Conservation (phyloP, 2,888 invertebrate species). For the Pollenia griseotomentosa region DNA sequence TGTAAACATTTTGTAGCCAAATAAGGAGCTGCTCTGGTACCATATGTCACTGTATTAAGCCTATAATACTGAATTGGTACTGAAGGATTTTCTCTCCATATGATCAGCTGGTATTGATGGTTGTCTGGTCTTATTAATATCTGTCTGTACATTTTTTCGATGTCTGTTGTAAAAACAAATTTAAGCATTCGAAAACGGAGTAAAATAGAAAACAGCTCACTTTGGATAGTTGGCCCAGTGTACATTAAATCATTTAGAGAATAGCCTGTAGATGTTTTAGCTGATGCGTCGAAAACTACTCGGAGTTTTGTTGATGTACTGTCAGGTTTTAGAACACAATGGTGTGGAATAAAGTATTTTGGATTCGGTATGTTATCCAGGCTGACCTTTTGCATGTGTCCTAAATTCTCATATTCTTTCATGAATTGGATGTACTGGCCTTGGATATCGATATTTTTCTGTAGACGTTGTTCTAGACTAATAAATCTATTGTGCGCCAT, state of each 20-base stretch:
- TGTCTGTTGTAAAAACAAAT: no score
- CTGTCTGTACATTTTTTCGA: no score
- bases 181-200: neutral
- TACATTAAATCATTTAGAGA: conserved; percentile 23
- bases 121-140: no score
- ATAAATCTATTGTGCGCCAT: neutral
- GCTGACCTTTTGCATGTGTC: conserved; percentile 7
- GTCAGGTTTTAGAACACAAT: neutral
- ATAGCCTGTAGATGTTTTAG: neutral
- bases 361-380: neutral
- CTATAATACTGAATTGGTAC: no score
- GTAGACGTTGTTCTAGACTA: no score
- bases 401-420: neutral
- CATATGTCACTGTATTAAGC: no score
- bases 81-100: no score
- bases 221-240: neutral
- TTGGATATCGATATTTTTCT: neutral
- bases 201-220: neutral
- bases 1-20: no score
- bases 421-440: neutral
- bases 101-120: no score
- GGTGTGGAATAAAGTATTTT: conserved; percentile 9
- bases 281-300: conserved; percentile 10
- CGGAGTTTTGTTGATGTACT: neutral
- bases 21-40: no score